Evolutionary conservation across 2,113 vertebrate genomes (phyloP).

Genomic region (Austrofundulus limnaeus): DNA sequence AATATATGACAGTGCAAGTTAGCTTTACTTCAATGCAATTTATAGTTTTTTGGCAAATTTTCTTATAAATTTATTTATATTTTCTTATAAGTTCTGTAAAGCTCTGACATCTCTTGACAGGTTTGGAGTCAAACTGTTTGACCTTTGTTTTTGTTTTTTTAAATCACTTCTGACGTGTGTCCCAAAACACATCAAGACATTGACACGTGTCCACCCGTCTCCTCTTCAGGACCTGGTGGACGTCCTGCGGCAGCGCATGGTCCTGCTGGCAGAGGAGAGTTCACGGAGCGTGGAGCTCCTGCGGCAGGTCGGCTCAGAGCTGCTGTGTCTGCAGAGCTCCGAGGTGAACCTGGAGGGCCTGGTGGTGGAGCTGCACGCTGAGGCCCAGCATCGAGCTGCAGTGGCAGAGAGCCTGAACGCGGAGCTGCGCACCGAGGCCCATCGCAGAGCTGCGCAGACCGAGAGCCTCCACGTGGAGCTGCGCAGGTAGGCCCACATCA

Average conservation of each 20-base stretch:
- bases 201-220: background rate
- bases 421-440: slow-evolving; percentile 61
- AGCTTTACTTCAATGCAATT: no score
- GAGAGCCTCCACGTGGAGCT: slow-evolving; percentile 62
- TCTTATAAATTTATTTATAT: no score
- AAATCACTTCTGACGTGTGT: slow-evolving; percentile 3
- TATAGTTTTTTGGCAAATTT: no score
- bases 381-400: slow-evolving; percentile 55
- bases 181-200: background rate
- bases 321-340: slow-evolving; percentile 73
- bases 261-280: slow-evolving; percentile 52
- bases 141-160: slow-evolving; percentile 12
- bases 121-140: slow-evolving; percentile 19
- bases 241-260: slow-evolving; percentile 55
- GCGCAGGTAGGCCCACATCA: slow-evolving; percentile 41
- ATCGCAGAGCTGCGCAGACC: slow-evolving; percentile 40
- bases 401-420: slow-evolving; percentile 46
- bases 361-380: slow-evolving; percentile 71
- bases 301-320: slow-evolving; percentile 66
- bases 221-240: slow-evolving; percentile 55
- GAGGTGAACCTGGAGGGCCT: slow-evolving; percentile 71
- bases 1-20: no score
- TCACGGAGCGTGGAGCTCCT: slow-evolving; percentile 54
- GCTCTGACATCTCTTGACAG: slow-evolving; percentile 5
- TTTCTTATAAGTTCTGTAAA: background rate